These are phyloP conservation scores for Indicator maculatus DNA, from an alignment of 2,113 vertebrate genomes.

Conservation along the genomic window DNA sequence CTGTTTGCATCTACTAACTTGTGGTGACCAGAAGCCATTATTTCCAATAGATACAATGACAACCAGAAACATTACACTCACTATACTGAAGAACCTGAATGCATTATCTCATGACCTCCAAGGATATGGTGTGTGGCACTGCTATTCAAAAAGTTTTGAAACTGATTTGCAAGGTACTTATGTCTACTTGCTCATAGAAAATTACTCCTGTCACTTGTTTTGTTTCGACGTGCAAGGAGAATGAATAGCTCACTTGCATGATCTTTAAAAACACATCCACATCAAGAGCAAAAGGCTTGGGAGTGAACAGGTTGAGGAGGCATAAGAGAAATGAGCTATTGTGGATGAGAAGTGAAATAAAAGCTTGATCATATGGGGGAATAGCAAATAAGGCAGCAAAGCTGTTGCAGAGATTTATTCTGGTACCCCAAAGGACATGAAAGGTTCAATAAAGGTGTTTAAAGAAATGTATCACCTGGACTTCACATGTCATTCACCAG, in stretches of 20 bases:
- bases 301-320: background rate
- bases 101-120: slow-evolving; percentile 75
- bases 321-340: background rate
- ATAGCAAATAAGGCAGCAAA: background rate
- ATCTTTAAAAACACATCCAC: slow-evolving; percentile 18
- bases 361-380: background rate
- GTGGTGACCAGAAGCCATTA: slow-evolving; percentile 71
- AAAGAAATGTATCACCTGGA: background rate
- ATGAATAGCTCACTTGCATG: background rate
- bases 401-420: background rate
- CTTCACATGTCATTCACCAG: background rate
- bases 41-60: slow-evolving; percentile 71
- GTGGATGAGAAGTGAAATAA: background rate
- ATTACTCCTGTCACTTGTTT: slow-evolving; percentile 39
- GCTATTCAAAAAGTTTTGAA: slow-evolving; percentile 67
- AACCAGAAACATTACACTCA: slow-evolving; percentile 65
- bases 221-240: slow-evolving; percentile 62
- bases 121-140: slow-evolving; percentile 56
- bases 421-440: background rate
- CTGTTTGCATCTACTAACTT: slow-evolving; percentile 62
- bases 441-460: background rate
- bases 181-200: slow-evolving; percentile 45
- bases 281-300: background rate
- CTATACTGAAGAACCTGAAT: slow-evolving; percentile 56
- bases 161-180: slow-evolving; percentile 50